phyloP scores from a whole-genome alignment of 2,113 vertebrate species.

The Trichomycterus rosablanca region DNA sequence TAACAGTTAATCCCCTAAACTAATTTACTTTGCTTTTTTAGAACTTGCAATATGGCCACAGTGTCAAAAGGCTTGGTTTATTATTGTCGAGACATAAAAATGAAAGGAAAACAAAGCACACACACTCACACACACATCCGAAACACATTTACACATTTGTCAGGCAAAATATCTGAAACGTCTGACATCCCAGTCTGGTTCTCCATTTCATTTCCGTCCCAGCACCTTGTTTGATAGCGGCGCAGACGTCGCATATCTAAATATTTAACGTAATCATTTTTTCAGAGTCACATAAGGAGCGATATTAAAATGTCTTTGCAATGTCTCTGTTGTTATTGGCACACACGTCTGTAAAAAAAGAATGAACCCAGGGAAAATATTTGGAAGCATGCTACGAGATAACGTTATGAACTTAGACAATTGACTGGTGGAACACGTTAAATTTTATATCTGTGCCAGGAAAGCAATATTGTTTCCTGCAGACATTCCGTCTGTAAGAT shows the following conservation, averaged over 20 bases:
- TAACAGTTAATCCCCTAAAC: no score
- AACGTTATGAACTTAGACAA: conserved; percentile 19
- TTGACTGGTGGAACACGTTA: not conserved
- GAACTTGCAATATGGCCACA: no score
- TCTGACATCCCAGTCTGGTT: not conserved
- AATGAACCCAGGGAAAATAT: conserved; percentile 36
- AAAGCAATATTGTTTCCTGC: conserved; percentile 40
- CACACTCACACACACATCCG: no score
- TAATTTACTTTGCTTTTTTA: no score
- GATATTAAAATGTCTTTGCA: conserved; percentile 34
- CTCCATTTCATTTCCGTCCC: conserved; percentile 21
- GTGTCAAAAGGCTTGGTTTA: no score
- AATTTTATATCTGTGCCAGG: conserved; percentile 23
- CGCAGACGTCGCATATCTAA: conserved; percentile 10
- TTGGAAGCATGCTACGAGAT: conserved; percentile 17
- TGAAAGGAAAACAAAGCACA: no score
- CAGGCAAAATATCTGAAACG: not conserved
- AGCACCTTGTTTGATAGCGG: conserved; percentile 26
- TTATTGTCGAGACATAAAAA: no score
- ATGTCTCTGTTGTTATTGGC: conserved; percentile 27
- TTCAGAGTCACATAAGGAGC: conserved; percentile 25
- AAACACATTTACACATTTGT: conserved; percentile 11
- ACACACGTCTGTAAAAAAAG: conserved; percentile 39
- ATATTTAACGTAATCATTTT: conserved; percentile 39
- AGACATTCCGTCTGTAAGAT: no score